Conservation (phyloP, 2,113 vertebrate species). For the Tragelaphus buxtoni region DNA sequence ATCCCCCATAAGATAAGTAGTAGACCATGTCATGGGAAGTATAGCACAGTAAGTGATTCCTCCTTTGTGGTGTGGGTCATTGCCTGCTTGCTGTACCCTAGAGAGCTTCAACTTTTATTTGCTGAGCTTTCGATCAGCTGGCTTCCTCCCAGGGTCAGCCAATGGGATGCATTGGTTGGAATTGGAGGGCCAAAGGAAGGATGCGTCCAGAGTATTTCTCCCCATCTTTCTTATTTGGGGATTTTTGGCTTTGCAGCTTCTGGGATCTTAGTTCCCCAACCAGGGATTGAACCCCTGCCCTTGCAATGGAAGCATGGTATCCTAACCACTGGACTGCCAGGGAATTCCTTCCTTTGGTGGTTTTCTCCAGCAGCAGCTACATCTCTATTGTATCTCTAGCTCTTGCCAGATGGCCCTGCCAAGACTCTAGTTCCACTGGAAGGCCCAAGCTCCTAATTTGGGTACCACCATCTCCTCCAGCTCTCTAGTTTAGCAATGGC, state of each 20-base stretch:
- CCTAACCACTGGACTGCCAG: neutral
- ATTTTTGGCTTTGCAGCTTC: neutral
- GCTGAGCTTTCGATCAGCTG: neutral
- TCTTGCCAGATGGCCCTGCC: neutral
- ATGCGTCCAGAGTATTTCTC: accelerated
- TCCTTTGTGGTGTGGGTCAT: neutral
- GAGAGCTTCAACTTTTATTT: neutral
- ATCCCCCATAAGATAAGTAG: neutral
- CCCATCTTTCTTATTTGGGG: neutral
- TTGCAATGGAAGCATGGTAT: neutral
- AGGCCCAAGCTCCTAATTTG: neutral
- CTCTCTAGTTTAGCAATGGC: neutral
- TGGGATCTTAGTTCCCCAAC: neutral
- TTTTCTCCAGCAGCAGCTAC: neutral
- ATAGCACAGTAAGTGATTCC: accelerated
- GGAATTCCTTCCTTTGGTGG: neutral
- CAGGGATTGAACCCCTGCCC: neutral
- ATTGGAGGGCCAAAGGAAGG: neutral
- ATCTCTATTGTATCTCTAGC: neutral
- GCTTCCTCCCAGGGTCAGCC: neutral
- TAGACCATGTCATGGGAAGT: neutral
- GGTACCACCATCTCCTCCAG: neutral
- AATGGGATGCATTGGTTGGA: neutral
- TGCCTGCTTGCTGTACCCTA: neutral
- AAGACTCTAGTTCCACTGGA: neutral